Evolutionary conservation across 1,140 invertebrate species (phyloP).

Genomic region (Pinna nobilis): DNA sequence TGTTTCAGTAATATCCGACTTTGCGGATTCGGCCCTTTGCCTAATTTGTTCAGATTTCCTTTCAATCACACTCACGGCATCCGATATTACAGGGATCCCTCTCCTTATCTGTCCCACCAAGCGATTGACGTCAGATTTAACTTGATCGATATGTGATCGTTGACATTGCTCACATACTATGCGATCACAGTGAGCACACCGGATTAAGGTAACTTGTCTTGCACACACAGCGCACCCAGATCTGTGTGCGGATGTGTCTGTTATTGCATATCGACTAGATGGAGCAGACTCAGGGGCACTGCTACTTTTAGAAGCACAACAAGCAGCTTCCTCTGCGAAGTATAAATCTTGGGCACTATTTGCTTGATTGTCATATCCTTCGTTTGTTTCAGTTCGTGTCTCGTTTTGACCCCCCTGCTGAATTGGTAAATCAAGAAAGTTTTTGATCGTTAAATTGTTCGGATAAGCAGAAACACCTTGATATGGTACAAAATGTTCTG

Average conservation of each 20-base stretch:
- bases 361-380: constrained; percentile 4
- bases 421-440: constrained; percentile 80
- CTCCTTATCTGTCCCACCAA: constrained; percentile 91
- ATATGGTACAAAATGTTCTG: constrained; percentile 94
- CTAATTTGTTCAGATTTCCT: constrained; percentile 58
- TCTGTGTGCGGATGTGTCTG: constrained; percentile 29
- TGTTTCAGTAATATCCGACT: constrained; percentile 82
- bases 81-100: constrained; percentile 82
- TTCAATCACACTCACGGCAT: constrained; percentile 56
- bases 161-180: constrained; percentile 93
- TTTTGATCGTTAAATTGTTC: constrained; percentile 65
- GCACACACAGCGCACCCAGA: constrained; percentile 80
- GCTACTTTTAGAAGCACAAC: background rate
- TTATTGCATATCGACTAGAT: constrained; percentile 5
- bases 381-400: background rate
- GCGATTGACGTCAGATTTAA: constrained; percentile 93
- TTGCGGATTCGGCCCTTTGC: constrained; percentile 55
- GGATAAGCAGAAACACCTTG: constrained; percentile 59
- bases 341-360: background rate
- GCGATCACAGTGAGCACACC: constrained; percentile 95
- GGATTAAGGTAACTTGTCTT: constrained; percentile 92
- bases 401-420: constrained; percentile 91
- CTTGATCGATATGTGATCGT: constrained; percentile 95
- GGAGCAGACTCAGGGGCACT: constrained; percentile 3
- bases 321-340: constrained; percentile 79